Evolutionary conservation across 1,140 invertebrate species (phyloP).

Genomic region (Micrasema minimum): DNA sequence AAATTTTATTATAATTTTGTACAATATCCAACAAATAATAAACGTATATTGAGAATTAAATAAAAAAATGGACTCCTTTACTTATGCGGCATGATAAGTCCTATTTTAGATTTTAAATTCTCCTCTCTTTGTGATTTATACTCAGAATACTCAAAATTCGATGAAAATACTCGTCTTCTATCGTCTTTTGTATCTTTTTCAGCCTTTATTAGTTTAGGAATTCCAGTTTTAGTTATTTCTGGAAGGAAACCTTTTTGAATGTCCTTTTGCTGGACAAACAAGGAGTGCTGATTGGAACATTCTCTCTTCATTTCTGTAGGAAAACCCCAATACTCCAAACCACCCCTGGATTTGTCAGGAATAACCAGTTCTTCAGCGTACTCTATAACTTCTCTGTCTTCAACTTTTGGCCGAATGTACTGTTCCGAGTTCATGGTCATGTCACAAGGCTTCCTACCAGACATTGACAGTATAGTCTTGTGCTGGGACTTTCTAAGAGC

Average conservation of each 20-base stretch:
- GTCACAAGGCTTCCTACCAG: slow-evolving; percentile 47
- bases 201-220: slow-evolving; percentile 52
- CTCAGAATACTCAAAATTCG: slow-evolving; percentile 15
- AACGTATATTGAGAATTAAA: too few relatives aligned
- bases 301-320: slow-evolving; percentile 38
- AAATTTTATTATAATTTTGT: too few relatives aligned
- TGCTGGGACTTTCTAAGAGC: slow-evolving; percentile 42
- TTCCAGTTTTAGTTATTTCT: slow-evolving; percentile 49
- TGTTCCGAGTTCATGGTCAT: slow-evolving; percentile 56
- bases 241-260: slow-evolving; percentile 46
- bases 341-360: slow-evolving; percentile 33
- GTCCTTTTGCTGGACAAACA: slow-evolving; percentile 35
- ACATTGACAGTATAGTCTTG: slow-evolving; percentile 19
- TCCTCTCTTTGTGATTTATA: slow-evolving; percentile 40
- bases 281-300: slow-evolving; percentile 34
- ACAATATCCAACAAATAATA: too few relatives aligned
- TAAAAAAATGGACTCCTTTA: slow-evolving; percentile 16
- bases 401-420: slow-evolving; percentile 47
- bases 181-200: slow-evolving; percentile 52
- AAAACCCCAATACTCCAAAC: slow-evolving; percentile 55
- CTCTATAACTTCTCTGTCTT: slow-evolving; percentile 54
- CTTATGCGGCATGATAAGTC: slow-evolving; percentile 35
- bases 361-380: slow-evolving; percentile 30
- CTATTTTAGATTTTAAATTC: slow-evolving; percentile 38
- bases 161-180: neutral